Percentiles rank a stretch among this genome's conserved stretches.
phyloP scores from a whole-genome alignment of 2,888 invertebrate genomes.

The Leuctra nigra region DNA sequence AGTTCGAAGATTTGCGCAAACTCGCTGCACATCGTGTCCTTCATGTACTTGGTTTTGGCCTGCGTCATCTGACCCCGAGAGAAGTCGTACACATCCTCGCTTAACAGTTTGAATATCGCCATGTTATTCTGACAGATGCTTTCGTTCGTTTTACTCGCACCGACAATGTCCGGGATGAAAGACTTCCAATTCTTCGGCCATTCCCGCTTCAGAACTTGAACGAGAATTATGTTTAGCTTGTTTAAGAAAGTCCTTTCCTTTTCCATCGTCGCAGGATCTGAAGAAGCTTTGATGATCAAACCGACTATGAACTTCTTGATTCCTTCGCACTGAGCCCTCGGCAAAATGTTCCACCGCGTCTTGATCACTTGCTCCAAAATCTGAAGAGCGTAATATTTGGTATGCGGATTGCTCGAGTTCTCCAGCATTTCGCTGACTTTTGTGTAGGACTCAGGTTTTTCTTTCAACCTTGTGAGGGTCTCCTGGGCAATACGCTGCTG shows the following conservation, averaged over 20 bases:
- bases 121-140: constrained; percentile 99
- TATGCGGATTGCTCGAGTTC: constrained; percentile 92
- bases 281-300: constrained; percentile 96
- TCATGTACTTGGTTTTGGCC: constrained; percentile 96
- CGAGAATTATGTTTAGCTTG: constrained; percentile 97
- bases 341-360: constrained; percentile 97
- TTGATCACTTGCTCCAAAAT: constrained; percentile 98
- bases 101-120: constrained; percentile 92
- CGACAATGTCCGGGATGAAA: constrained; percentile 98
- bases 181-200: constrained; percentile 99
- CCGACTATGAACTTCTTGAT: constrained; percentile 99
- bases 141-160: constrained; percentile 97
- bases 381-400: constrained; percentile 98
- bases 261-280: constrained; percentile 82
- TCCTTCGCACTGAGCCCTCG: constrained; percentile 95
- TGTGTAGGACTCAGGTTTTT: constrained; percentile 99
- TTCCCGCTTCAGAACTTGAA: constrained; percentile 97
- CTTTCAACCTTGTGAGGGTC: constrained; percentile 88
- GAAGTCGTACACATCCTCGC: constrained; percentile 99
- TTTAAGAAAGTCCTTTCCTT: constrained; percentile 93
- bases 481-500: constrained; percentile 90
- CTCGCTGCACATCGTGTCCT: constrained; percentile 98
- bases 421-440: constrained; percentile 98
- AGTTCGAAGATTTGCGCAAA: constrained; percentile 97
- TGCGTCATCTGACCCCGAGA: constrained; percentile 98